phyloP scores from a whole-genome alignment of 1,140 invertebrate genomes.

The Drosophila lowei region DNA sequence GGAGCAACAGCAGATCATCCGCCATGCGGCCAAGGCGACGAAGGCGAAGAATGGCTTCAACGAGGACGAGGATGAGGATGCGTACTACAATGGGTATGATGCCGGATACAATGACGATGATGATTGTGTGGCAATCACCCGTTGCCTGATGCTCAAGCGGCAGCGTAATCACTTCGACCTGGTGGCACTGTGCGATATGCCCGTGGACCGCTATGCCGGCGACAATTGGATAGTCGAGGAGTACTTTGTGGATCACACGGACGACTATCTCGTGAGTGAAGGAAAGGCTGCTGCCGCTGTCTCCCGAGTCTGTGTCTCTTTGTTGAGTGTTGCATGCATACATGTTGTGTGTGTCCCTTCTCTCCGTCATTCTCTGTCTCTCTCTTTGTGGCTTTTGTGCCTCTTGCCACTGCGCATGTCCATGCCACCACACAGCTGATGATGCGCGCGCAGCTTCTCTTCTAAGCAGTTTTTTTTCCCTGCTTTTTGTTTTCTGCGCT shows the following conservation, averaged over 20 bases:
- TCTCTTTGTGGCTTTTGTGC: slow-evolving; percentile 5
- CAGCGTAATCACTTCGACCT: slow-evolving; percentile 77
- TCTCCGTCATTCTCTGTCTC: not conserved
- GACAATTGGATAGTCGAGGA: slow-evolving; percentile 77
- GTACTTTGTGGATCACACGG: slow-evolving; percentile 73
- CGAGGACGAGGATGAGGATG: not conserved
- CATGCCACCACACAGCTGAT: slow-evolving; percentile 45
- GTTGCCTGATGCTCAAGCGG: slow-evolving; percentile 58
- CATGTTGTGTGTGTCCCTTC: not conserved
- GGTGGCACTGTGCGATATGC: slow-evolving; percentile 69
- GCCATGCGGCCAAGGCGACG: slow-evolving; percentile 41
- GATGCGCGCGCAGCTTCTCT: slow-evolving; percentile 72
- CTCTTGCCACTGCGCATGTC: slow-evolving; percentile 33
- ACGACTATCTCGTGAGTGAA: slow-evolving; percentile 77
- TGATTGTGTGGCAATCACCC: slow-evolving; percentile 38
- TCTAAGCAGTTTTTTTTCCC: slow-evolving; percentile 27
- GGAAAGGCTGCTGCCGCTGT: slow-evolving; percentile 6
- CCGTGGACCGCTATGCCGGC: slow-evolving; percentile 63
- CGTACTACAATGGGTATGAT: not conserved
- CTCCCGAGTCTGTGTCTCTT: not conserved
- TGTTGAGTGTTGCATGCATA: slow-evolving; percentile 24
- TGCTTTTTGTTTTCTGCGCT: not conserved
- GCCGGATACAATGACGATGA: too few relatives aligned
- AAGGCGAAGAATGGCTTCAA: slow-evolving; percentile 36
- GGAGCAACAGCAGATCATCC: slow-evolving; percentile 53